Evolutionary conservation across 2,888 invertebrate genomes (phyloP), one percentile per base, ranked within the genome.

Genomic region (Chydorus sphaericus): DNA sequence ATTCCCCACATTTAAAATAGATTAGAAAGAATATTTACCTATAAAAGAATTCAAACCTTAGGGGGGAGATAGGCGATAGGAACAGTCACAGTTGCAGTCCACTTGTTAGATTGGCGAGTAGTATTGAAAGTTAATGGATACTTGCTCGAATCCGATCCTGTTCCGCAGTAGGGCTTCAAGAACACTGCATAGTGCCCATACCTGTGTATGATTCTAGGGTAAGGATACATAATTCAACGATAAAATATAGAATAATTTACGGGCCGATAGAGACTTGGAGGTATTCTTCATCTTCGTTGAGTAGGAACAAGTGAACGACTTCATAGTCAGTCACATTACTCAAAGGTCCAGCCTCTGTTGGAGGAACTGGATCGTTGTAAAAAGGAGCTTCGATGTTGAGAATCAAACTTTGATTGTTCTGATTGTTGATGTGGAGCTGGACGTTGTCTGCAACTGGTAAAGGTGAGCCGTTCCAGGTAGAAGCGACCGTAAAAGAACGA

Each of bases 301-400:
- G 66, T 62, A 75, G 73, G 65, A 75, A 75, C n/a, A 70, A 67
- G 63, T 75, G 74, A 14, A 72, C 71, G 57, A 73, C 73, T 67
- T 72, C 71, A 61, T 69, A 70, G 36, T 71, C 66, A 69, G 70
- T 71, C 3, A 72, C 66, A 39, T 66, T n/a, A 62, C 11, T 62
- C 62, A 58, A 68, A 69, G 7, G 71, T 56, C 67, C 59, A 3
- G 68, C 70, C 7, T 63, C 39, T 23, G 59, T 58, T 1, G 71
- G 70, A 4, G 62, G 58, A 3, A 65, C 61, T 4, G 69, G 68
- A 60, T 69, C 67, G 58, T 69, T 65, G 61, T 68, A 71, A 60
- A 70, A 70, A 1, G 71, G 71, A 3, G 68, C 69, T 2, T 29
- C 49, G 4, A 66, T 14, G 18, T 23, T 36, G 11, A 52, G n/a